Evolutionary conservation across 1,140 invertebrate genomes (phyloP).

Genomic region (Cotesia typhae): DNA sequence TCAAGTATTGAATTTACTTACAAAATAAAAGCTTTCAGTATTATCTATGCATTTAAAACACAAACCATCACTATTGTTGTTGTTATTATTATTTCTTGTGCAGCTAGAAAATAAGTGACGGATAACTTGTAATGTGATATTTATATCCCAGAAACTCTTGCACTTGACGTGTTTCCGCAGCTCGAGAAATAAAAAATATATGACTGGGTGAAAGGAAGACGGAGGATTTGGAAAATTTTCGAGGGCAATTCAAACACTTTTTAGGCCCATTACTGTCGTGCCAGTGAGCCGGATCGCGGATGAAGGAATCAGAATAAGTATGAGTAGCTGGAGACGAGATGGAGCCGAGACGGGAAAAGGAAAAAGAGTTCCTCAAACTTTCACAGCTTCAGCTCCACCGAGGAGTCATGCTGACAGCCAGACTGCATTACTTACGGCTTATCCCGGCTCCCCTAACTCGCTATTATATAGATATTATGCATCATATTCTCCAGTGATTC

Average conservation of each 20-base stretch:
- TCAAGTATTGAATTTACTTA: not conserved
- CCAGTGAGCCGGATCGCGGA: constrained; percentile 27
- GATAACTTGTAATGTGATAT: not conserved
- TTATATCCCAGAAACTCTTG: not conserved
- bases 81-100: no score
- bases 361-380: constrained; percentile 23
- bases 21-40: not conserved
- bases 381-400: not conserved
- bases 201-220: constrained; percentile 14
- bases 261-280: constrained; percentile 28
- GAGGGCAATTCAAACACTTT: constrained; percentile 32
- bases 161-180: not conserved
- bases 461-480: constrained; percentile 14
- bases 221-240: constrained; percentile 19
- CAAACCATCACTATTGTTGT: no score
- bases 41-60: not conserved
- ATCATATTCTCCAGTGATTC: not conserved
- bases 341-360: no score
- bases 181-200: not conserved
- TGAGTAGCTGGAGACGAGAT: no score
- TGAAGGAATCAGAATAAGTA: constrained; percentile 13
- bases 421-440: constrained; percentile 29
- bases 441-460: constrained; percentile 12
- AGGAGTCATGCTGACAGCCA: constrained; percentile 32
- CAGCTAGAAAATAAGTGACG: no score